Evolutionary conservation across 1,140 invertebrate species (phyloP).

Genomic region (Ceratitis capitata): DNA sequence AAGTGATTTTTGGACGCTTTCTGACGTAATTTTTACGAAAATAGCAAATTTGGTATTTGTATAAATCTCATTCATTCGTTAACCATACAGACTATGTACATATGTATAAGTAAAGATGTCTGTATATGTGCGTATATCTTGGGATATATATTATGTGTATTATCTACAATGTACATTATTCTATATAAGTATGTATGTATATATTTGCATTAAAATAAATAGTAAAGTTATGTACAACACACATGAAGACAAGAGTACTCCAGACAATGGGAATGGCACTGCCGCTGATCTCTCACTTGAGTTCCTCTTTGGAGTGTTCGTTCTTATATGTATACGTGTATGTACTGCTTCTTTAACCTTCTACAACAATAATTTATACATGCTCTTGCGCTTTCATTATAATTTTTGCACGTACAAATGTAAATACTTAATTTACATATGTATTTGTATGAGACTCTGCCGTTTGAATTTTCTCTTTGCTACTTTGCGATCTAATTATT

Average conservation of each 20-base stretch:
- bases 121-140: background rate
- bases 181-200: background rate
- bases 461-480: background rate
- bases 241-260: background rate
- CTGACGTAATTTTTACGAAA: constrained; percentile 2
- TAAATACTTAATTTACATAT: background rate
- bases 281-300: background rate
- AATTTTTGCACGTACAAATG: background rate
- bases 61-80: background rate
- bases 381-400: too few relatives aligned
- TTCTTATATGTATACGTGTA: background rate
- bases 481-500: background rate
- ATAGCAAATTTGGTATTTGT: background rate
- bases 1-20: background rate
- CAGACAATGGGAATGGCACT: background rate
- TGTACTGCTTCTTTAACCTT: background rate
- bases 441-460: background rate
- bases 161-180: background rate
- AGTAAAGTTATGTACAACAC: background rate
- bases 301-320: background rate
- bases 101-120: background rate
- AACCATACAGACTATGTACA: background rate
- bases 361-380: background rate
- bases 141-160: too few relatives aligned
- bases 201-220: background rate